Conservation (phyloP, 2,797 vertebrate species). For the Zenarchopterus dispar region DNA sequence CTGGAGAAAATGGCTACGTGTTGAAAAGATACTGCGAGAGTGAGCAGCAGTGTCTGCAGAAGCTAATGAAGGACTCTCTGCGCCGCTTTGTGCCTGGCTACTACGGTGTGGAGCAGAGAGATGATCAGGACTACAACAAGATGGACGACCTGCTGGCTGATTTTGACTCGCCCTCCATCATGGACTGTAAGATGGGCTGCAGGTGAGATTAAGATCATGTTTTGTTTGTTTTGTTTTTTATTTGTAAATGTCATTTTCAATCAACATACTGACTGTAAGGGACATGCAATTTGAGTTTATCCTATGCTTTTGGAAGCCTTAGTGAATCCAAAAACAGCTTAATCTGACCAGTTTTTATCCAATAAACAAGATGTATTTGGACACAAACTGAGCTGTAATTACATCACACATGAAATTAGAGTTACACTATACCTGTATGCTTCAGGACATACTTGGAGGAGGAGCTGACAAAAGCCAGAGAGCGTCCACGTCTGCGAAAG, state of each 20-base stretch:
- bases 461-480: slow-evolving; percentile 87
- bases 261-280: not conserved
- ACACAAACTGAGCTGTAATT: too few relatives aligned
- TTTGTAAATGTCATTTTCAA: not conserved
- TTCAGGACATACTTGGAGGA: slow-evolving; percentile 92
- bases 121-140: slow-evolving; percentile 88
- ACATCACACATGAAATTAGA: too few relatives aligned
- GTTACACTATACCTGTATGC: not conserved
- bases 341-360: not conserved
- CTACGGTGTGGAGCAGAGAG: slow-evolving; percentile 84
- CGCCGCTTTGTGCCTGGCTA: slow-evolving; percentile 84
- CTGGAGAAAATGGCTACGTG: slow-evolving; percentile 80
- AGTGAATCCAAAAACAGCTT: too few relatives aligned
- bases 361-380: not conserved
- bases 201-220: slow-evolving; percentile 75
- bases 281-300: not conserved
- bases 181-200: slow-evolving; percentile 97
- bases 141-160: slow-evolving; percentile 92
- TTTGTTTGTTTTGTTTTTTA: too few relatives aligned
- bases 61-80: slow-evolving; percentile 82
- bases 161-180: slow-evolving; percentile 90
- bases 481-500: slow-evolving; percentile 84
- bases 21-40: slow-evolving; percentile 84
- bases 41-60: slow-evolving; percentile 82
- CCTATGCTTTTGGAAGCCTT: too few relatives aligned